Base-by-base conservation (phyloP, 2,113 vertebrate genomes). In the Saguinus midas region DNA sequence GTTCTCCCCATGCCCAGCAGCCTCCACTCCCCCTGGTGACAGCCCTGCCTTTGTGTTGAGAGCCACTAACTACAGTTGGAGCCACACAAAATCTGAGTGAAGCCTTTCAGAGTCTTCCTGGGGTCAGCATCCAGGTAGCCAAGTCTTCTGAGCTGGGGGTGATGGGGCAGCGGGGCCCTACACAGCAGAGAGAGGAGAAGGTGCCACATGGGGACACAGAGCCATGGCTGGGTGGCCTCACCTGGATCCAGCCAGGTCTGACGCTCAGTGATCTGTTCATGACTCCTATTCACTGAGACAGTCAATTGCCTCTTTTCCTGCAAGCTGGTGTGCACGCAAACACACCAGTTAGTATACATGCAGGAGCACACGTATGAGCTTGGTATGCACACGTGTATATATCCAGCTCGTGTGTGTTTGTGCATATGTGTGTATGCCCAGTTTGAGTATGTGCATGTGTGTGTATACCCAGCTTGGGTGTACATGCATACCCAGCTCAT, bases 211-310 rank as follows among this genome's bases (percentile, higher is more conserved):
- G 13, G 20, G 25, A 14, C 37, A 8, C 27, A 23, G 43, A 64
- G 20, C 23, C 40, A 29, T 29, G 75, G 18, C 8, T 68, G 7
- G 82, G 17, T 3, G 1, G 82, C 43, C 66, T 78, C 8, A 8
- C 83, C 85, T 66, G 57, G 64, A 48, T 75, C 40, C 55, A 9
- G 40, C 32, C 7, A 0, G 6, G 3, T 25, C 82, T 81, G 83
- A 64, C 17, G 32, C 29, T 79, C 35, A 13, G 7, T 0, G 6
- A 1, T 40, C 37, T 27, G 16, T 29, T 48, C 50, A 4, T 0
- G 0, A 29, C 72, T 82, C 29, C n/a, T 52, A 1, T 12, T 16
- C 70, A 35, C 72, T 8, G 61, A 87, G 52, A 23, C 18, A n/a
- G 32, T 3, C 11, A 4, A 1, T 4, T 5, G 6, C 75, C 40